Conservation (phyloP, 1,140 invertebrate species). For the Acyrthosiphon pisum region DNA sequence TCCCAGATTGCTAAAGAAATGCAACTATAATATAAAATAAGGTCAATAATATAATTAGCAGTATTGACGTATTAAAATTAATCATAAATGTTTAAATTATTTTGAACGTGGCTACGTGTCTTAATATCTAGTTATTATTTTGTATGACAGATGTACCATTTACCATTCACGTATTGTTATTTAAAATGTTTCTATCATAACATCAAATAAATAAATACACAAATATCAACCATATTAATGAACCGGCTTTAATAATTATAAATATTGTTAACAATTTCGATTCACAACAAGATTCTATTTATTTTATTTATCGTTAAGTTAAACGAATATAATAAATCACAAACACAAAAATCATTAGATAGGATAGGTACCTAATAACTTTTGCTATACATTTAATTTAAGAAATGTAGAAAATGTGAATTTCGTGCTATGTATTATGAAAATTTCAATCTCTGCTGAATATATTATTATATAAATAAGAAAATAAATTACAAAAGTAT, state of each 20-base stretch:
- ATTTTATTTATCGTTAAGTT: background rate
- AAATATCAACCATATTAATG: background rate
- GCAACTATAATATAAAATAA: background rate
- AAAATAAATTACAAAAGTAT: background rate
- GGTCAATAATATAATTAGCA: background rate
- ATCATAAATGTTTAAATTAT: background rate
- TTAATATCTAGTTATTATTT: background rate
- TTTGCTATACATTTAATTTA: background rate
- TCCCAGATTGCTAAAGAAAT: background rate
- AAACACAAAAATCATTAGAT: background rate
- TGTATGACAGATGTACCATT: background rate
- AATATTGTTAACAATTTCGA: background rate
- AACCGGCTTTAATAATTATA: background rate
- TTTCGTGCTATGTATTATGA: background rate
- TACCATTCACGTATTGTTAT: background rate
- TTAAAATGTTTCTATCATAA: background rate
- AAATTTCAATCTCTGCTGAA: background rate
- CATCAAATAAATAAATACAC: background rate
- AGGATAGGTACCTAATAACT: background rate
- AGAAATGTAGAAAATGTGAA: background rate
- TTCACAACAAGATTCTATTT: background rate
- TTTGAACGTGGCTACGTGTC: background rate
- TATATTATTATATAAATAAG: conserved; percentile 32
- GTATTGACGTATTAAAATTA: background rate
- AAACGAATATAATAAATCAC: background rate